Conservation (phyloP, 2,888 invertebrate genomes). For the Troides helena region DNA sequence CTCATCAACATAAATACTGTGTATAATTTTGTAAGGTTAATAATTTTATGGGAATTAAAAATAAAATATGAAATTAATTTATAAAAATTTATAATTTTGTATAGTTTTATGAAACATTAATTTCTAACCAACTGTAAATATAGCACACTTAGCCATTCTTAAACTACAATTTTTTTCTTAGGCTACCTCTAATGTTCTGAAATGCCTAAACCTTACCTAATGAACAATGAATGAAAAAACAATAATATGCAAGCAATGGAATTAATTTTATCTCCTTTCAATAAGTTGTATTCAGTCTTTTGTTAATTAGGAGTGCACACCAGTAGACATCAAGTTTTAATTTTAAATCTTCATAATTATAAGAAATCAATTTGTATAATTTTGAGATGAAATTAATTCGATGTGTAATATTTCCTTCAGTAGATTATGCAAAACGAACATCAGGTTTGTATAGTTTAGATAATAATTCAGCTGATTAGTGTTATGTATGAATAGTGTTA, state of each 20-base stretch:
- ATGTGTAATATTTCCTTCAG: too few relatives aligned
- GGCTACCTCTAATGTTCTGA: slow-evolving; percentile 9
- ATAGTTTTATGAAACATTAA: slow-evolving; percentile 10
- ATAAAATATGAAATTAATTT: slow-evolving; percentile 5
- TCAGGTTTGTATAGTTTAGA: too few relatives aligned
- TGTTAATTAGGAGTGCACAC: too few relatives aligned
- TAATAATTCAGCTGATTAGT: too few relatives aligned
- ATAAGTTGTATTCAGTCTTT: too few relatives aligned
- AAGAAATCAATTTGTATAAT: too few relatives aligned
- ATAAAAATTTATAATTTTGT: background rate
- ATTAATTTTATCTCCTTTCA: background rate
- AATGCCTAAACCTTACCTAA: slow-evolving; percentile 14
- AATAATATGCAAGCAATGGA: background rate
- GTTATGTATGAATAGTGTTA: too few relatives aligned
- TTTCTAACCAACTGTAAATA: slow-evolving; percentile 24
- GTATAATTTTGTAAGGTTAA: background rate
- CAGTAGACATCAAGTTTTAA: too few relatives aligned
- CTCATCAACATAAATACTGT: slow-evolving; percentile 1
- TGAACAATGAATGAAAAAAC: slow-evolving; percentile 22
- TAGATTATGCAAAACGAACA: too few relatives aligned
- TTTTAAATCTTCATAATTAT: too few relatives aligned
- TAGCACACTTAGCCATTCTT: slow-evolving; percentile 13
- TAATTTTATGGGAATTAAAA: background rate
- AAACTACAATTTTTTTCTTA: slow-evolving; percentile 5
- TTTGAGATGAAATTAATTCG: too few relatives aligned